A percentile compares a stretch with the other conserved stretches of the same genome.
phyloP scores from a whole-genome alignment of 1,140 invertebrate genomes.

The Anastrepha ludens region DNA sequence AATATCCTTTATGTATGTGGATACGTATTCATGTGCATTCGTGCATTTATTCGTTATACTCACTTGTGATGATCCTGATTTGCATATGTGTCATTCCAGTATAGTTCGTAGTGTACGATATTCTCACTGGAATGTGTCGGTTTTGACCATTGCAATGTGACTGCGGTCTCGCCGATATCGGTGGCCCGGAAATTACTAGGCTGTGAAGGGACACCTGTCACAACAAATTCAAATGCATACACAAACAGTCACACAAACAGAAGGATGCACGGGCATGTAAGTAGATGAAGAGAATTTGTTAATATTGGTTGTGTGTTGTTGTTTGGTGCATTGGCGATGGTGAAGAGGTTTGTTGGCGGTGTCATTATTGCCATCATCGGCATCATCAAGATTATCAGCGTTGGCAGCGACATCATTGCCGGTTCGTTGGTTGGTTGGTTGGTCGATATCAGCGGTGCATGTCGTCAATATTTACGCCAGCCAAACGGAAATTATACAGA shows the following conservation, averaged over 20 bases:
- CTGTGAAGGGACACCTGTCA: constrained; percentile 91
- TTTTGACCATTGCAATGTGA: constrained; percentile 91
- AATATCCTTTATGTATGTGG: not conserved
- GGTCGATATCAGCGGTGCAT: constrained; percentile 35
- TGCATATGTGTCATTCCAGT: constrained; percentile 97
- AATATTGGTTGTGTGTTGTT: constrained; percentile 46
- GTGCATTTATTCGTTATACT: constrained; percentile 60
- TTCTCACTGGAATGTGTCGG: constrained; percentile 93
- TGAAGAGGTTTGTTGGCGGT: constrained; percentile 29
- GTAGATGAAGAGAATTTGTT: not conserved
- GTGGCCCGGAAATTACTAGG: constrained; percentile 90
- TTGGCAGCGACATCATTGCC: constrained; percentile 41
- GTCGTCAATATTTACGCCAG: constrained; percentile 34
- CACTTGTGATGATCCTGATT: constrained; percentile 84
- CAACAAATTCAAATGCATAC: constrained; percentile 54
- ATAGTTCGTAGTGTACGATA: constrained; percentile 95
- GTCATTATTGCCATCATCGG: constrained; percentile 36
- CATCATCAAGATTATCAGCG: constrained; percentile 23
- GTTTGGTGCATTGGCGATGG: constrained; percentile 56
- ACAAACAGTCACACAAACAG: not conserved
- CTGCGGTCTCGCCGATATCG: constrained; percentile 87
- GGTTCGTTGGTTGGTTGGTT: constrained; percentile 37
- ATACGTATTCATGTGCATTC: not conserved
- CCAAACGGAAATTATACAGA: constrained; percentile 53
- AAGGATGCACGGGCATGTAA: too few species aligned